Conservation (phyloP, 1,140 invertebrate species). For the Drosophila navojoa region DNA sequence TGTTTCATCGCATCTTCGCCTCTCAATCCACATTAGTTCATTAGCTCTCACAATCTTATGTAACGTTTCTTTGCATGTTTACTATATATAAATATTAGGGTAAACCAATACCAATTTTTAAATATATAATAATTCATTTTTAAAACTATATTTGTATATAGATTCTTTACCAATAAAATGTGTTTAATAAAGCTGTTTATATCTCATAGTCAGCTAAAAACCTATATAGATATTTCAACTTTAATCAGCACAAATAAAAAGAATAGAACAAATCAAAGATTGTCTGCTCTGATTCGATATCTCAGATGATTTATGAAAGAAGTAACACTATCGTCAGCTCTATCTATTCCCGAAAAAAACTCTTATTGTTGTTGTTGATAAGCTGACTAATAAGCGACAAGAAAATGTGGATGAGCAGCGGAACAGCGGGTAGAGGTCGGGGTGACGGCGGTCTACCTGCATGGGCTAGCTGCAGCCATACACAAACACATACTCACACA, state of each 20-base stretch:
- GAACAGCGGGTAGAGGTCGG: background rate
- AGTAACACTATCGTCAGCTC: slow-evolving; percentile 1
- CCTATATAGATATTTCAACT: background rate
- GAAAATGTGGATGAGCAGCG: slow-evolving; percentile 45
- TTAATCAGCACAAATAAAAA: background rate
- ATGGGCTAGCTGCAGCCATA: slow-evolving; percentile 28
- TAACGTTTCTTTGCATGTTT: too few relatives aligned
- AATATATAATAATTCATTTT: too few relatives aligned
- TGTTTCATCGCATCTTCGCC: too few relatives aligned
- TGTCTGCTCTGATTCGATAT: slow-evolving; percentile 17
- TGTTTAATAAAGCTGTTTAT: too few relatives aligned
- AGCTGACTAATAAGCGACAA: slow-evolving; percentile 66
- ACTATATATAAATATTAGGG: too few relatives aligned
- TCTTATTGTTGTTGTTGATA: slow-evolving; percentile 42
- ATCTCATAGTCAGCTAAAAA: background rate
- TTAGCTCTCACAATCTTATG: too few relatives aligned
- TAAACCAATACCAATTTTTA: too few relatives aligned
- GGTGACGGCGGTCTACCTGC: slow-evolving; percentile 45
- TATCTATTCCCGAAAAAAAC: slow-evolving; percentile 35
- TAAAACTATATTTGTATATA: too few relatives aligned
- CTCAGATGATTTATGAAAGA: slow-evolving; percentile 6
- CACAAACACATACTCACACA: slow-evolving; percentile 30
- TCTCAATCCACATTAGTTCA: too few relatives aligned
- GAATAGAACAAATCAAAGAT: background rate
- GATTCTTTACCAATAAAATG: too few relatives aligned